Percentiles rank a stretch among this genome's conserved stretches.
These are phyloP conservation scores for Anguilla anguilla DNA, from an alignment of 2,797 vertebrate species.

Conservation along the genomic window DNA sequence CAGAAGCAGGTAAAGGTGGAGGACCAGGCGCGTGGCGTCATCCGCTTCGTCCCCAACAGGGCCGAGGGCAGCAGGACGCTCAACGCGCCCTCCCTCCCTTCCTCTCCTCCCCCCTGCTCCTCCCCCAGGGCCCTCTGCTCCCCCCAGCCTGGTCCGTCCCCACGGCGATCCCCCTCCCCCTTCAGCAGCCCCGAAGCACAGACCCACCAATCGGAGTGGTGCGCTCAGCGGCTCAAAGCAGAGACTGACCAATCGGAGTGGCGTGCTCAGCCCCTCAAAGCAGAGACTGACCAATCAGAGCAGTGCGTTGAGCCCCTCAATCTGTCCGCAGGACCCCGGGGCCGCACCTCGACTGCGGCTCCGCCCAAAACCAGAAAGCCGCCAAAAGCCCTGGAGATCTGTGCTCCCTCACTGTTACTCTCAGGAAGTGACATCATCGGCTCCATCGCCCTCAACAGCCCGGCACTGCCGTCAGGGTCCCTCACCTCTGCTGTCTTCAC, in stretches of 20 bases:
- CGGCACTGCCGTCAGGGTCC: conserved; percentile 84
- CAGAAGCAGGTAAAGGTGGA: conserved; percentile 84
- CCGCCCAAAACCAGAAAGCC: conserved; percentile 85
- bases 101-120: conserved; percentile 73
- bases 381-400: conserved; percentile 89
- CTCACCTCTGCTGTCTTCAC: conserved; percentile 88
- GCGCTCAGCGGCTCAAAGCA: too few relatives aligned
- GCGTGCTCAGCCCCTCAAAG: conserved; percentile 79
- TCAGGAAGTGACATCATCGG: conserved; percentile 78
- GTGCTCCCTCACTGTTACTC: conserved; percentile 81
- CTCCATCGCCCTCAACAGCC: conserved; percentile 85
- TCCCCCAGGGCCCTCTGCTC: conserved; percentile 62
- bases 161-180: conserved; percentile 76
- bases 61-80: conserved; percentile 69
- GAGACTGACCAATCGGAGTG: conserved; percentile 58
- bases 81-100: conserved; percentile 75
- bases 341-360: conserved; percentile 71
- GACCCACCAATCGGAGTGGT: conserved; percentile 54
- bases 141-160: conserved; percentile 66
- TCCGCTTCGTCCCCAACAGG: conserved; percentile 87
- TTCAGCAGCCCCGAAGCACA: conserved; percentile 75
- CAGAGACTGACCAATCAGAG: conserved; percentile 73
- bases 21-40: conserved; percentile 87
- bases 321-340: conserved; percentile 84
- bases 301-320: conserved; percentile 76